phyloP scores from a whole-genome alignment of 2,797 vertebrate species.

The Pithecia hirsuta region DNA sequence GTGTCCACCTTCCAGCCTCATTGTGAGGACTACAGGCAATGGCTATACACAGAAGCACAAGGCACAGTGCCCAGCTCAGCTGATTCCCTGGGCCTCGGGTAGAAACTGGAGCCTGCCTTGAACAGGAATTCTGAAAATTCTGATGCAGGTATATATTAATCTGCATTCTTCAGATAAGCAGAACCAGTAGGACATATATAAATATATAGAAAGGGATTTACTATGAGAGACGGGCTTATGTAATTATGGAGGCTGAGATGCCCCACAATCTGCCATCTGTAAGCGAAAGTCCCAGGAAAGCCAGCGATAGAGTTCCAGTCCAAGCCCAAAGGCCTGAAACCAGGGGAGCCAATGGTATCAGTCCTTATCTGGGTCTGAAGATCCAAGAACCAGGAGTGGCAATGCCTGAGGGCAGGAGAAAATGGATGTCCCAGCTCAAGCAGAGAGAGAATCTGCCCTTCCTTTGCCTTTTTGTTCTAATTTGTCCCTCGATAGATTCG shows the following conservation, averaged over 20 bases:
- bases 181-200: neutral
- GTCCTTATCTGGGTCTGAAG: neutral
- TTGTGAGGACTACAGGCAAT: neutral
- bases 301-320: neutral
- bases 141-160: neutral
- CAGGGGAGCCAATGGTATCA: neutral
- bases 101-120: neutral
- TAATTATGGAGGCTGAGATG: neutral
- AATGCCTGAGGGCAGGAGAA: neutral
- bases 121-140: neutral
- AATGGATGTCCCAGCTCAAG: neutral
- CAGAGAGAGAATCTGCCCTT: neutral
- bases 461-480: neutral
- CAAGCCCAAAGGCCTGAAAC: neutral
- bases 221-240: neutral
- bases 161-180: neutral
- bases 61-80: neutral
- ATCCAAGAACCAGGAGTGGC: neutral
- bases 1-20: neutral
- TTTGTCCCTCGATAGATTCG: neutral
- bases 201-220: neutral
- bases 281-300: neutral
- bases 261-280: neutral
- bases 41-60: fast-evolving
- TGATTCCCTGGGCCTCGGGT: fast-evolving